A percentile compares a stretch with the other conserved stretches of the same genome.
These are phyloP conservation scores for Pao palembangensis DNA, from an alignment of 2,113 vertebrate genomes.

Conservation along the genomic window DNA sequence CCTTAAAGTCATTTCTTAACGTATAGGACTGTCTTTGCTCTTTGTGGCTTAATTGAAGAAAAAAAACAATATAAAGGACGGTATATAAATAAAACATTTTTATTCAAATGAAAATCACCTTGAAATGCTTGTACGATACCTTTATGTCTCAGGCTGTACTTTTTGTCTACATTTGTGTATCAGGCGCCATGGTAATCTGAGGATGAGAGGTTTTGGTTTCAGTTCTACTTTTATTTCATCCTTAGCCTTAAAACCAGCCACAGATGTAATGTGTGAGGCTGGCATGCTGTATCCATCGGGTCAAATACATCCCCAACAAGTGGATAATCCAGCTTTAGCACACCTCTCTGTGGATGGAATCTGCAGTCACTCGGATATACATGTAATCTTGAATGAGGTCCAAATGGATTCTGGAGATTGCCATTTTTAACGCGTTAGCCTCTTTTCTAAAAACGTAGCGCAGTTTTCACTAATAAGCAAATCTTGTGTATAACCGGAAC, in stretches of 20 bases:
- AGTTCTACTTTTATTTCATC: constrained; percentile 42
- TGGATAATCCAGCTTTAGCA: constrained; percentile 75
- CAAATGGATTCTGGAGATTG: constrained; percentile 72
- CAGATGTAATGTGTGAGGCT: constrained; percentile 66
- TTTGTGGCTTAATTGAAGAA: constrained; percentile 2
- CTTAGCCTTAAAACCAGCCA: constrained; percentile 47
- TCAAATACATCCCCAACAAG: constrained; percentile 68
- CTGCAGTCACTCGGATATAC: constrained; percentile 68
- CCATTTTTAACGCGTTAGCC: constrained; percentile 63
- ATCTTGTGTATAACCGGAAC: constrained; percentile 39
- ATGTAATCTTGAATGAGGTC: constrained; percentile 64
- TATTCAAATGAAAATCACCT: neutral
- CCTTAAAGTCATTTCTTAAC: neutral
- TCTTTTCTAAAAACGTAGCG: constrained; percentile 54
- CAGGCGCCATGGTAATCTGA: constrained; percentile 63
- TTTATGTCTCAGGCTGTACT: constrained; percentile 28
- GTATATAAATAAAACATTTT: constrained; percentile 11
- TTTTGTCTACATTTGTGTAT: constrained; percentile 44
- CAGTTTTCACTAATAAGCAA: constrained; percentile 32
- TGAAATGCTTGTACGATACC: too few relatives aligned
- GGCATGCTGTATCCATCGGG: constrained; percentile 51
- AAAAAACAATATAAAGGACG: neutral
- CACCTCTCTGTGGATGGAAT: constrained; percentile 74
- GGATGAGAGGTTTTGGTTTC: constrained; percentile 68
- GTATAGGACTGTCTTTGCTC: neutral